These are phyloP conservation scores for Microplitis manilae DNA, from an alignment of 2,888 invertebrate species.

Conservation along the genomic window DNA sequence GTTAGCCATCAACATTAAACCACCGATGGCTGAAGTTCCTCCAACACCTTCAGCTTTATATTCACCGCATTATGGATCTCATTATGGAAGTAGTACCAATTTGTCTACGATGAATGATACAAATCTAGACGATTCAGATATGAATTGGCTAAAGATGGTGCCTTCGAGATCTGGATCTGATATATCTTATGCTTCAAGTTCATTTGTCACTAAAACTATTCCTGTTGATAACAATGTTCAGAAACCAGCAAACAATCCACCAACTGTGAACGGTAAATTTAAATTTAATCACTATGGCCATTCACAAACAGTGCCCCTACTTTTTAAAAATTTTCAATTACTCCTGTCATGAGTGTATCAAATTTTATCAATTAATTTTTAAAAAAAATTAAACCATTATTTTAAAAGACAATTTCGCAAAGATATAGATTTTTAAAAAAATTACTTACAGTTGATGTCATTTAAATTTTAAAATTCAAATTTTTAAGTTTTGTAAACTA, in stretches of 20 bases:
- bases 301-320: too few relatives aligned
- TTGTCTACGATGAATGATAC: neutral
- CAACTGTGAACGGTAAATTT: neutral
- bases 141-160: conserved; percentile 20
- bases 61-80: conserved; percentile 28
- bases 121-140: neutral
- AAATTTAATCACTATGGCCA: neutral
- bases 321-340: neutral
- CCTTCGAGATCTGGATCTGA: conserved; percentile 11
- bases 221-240: neutral
- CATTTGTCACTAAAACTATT: neutral
- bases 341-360: too few relatives aligned
- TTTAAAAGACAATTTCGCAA: too few relatives aligned
- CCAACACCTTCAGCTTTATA: conserved; percentile 37
- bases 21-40: conserved; percentile 25
- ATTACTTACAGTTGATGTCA: too few relatives aligned
- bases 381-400: too few relatives aligned
- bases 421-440: too few relatives aligned
- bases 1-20: neutral
- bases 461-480: neutral
- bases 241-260: neutral
- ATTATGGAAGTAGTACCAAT: conserved; percentile 15
- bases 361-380: too few relatives aligned
- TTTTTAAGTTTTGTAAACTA: neutral
- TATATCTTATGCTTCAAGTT: conserved; percentile 8